Evolutionary conservation across 2,888 invertebrate species (phyloP).

Genomic region (Lepidocyrtoides sp.): DNA sequence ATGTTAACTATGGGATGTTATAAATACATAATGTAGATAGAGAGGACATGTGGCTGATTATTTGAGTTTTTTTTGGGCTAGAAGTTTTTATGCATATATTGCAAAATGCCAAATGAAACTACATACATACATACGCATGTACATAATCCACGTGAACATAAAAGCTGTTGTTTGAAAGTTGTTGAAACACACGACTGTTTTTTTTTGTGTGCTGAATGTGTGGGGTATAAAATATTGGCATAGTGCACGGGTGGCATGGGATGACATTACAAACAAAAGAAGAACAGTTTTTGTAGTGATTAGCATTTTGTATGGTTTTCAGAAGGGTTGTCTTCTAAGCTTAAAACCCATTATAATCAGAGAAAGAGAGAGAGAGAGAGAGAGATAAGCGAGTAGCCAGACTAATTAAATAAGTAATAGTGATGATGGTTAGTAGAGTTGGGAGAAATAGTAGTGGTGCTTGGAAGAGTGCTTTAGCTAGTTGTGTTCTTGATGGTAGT

Average conservation of each 20-base stretch:
- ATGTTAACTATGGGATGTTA: background rate
- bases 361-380: background rate
- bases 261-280: slow-evolving; percentile 41
- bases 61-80: slow-evolving; percentile 3
- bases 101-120: slow-evolving; percentile 8
- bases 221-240: slow-evolving; percentile 49
- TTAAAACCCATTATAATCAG: slow-evolving; percentile 26
- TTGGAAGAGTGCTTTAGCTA: background rate
- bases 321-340: slow-evolving; percentile 20
- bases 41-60: background rate
- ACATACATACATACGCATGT: slow-evolving; percentile 6
- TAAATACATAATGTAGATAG: background rate
- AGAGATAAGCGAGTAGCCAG: slow-evolving; percentile 54
- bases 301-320: slow-evolving; percentile 41
- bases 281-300: slow-evolving; percentile 27
- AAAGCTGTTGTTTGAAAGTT: background rate
- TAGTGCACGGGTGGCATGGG: slow-evolving; percentile 40
- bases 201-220: background rate
- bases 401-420: slow-evolving; percentile 72
- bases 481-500: slow-evolving; percentile 14
- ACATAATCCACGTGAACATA: slow-evolving; percentile 46
- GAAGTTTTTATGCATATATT: slow-evolving; percentile 36
- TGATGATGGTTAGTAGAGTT: slow-evolving; percentile 1
- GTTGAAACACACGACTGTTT: background rate
- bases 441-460: background rate